These are phyloP conservation scores for Drosophila repletoides DNA, from an alignment of 1,140 invertebrate genomes.

Conservation along the genomic window DNA sequence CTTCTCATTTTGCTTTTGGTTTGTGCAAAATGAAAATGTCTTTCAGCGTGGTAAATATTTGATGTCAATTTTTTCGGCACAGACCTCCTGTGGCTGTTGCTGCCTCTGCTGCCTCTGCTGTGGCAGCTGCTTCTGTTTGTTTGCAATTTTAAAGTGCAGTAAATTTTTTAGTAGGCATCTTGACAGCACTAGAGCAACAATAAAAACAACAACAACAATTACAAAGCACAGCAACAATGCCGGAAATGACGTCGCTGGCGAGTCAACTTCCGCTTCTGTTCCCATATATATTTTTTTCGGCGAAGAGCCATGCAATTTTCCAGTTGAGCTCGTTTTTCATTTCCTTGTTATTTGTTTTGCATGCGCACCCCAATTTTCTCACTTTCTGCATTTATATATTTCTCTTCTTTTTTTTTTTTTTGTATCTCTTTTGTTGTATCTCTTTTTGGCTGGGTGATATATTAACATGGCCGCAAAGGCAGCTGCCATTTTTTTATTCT, in stretches of 20 bases:
- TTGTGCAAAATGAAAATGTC: conserved; percentile 65
- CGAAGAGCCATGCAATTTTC: conserved; percentile 63
- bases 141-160: conserved; percentile 67
- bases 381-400: not conserved
- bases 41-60: conserved; percentile 71
- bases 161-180: conserved; percentile 69
- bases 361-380: conserved; percentile 28
- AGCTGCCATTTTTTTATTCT: conserved; percentile 66
- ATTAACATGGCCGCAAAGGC: conserved; percentile 61
- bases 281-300: conserved; percentile 10
- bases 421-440: conserved; percentile 2
- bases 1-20: conserved; percentile 26
- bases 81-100: conserved; percentile 27
- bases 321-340: conserved; percentile 78
- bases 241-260: conserved; percentile 69
- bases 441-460: conserved; percentile 53
- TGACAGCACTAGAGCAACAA: conserved; percentile 35
- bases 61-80: conserved; percentile 41
- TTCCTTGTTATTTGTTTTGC: conserved; percentile 77
- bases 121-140: conserved; percentile 23
- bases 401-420: conserved; percentile 36
- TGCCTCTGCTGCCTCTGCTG: conserved; percentile 5
- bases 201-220: conserved; percentile 28
- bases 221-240: conserved; percentile 26
- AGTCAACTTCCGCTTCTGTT: conserved; percentile 58